A percentile compares a stretch with the other conserved stretches of the same genome.
Evolutionary conservation across 2,113 vertebrate genomes (phyloP).

Genomic region (Vimba vimba): DNA sequence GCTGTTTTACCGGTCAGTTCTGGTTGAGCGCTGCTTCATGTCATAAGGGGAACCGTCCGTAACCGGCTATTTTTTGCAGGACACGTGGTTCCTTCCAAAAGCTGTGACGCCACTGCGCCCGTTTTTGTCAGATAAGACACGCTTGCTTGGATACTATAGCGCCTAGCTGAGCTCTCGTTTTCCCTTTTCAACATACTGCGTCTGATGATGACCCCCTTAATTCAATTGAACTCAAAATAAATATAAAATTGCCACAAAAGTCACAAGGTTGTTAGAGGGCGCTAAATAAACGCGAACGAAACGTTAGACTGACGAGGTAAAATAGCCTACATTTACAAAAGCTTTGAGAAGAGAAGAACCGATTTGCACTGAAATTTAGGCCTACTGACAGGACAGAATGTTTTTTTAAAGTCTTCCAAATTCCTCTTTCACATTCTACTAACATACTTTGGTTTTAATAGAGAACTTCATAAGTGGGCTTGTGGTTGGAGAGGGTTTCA

Average conservation of each 20-base stretch:
- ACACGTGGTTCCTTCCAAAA: constrained; percentile 48
- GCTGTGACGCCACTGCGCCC: constrained; percentile 47
- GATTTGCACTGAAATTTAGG: neutral
- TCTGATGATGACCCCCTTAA: neutral
- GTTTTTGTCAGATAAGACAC: neutral
- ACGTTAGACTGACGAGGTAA: neutral
- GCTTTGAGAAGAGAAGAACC: neutral
- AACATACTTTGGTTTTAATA: neutral
- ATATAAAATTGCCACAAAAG: neutral
- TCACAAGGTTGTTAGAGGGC: neutral
- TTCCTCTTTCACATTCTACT: no score
- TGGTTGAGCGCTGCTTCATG: constrained; percentile 38
- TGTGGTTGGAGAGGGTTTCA: constrained; percentile 1
- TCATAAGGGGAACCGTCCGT: constrained; percentile 13
- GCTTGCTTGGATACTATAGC: neutral
- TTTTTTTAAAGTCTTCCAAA: no score
- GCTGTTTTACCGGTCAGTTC: constrained; percentile 40
- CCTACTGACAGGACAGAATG: neutral
- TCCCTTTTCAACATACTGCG: neutral
- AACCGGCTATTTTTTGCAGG: constrained; percentile 56
- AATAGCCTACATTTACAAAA: no score
- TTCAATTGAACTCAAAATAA: neutral
- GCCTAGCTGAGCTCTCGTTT: neutral
- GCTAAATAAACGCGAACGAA: neutral
- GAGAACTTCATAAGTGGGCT: neutral